These are phyloP conservation scores for Acanthoscelides obtectus DNA, from an alignment of 2,888 invertebrate genomes.

Conservation along the genomic window DNA sequence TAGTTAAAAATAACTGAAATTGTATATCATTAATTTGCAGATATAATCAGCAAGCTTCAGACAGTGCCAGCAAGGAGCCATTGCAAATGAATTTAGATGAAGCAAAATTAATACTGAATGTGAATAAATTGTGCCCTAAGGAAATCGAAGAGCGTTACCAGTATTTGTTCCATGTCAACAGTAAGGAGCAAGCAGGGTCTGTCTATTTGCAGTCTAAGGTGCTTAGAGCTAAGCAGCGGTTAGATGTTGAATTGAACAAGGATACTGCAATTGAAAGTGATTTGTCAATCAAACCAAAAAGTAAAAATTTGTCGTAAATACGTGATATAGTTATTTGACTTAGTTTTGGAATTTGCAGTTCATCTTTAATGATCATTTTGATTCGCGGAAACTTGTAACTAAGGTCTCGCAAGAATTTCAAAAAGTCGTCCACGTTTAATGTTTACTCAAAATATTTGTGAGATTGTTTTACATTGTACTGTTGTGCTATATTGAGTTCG, in stretches of 20 bases:
- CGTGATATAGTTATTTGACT: neutral
- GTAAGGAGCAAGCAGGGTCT: constrained; percentile 86
- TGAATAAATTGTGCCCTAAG: constrained; percentile 63
- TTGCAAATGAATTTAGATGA: constrained; percentile 50
- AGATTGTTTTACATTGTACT: no score
- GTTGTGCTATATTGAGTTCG: no score
- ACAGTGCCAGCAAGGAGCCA: neutral
- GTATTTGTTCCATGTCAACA: constrained; percentile 81
- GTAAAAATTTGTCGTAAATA: constrained; percentile 2
- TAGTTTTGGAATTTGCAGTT: no score
- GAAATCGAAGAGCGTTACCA: constrained; percentile 71
- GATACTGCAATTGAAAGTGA: neutral
- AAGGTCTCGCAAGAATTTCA: no score
- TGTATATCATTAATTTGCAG: no score
- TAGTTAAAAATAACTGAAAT: no score
- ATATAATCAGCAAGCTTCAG: neutral
- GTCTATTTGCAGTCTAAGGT: constrained; percentile 96
- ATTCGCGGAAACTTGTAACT: no score
- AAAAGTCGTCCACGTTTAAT: no score
- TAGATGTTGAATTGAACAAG: constrained; percentile 44
- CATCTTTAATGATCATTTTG: no score
- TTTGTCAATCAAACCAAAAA: neutral
- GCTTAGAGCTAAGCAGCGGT: constrained; percentile 75
- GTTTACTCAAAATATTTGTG: no score
- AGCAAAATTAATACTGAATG: constrained; percentile 87